phyloP scores from a whole-genome alignment of 1,140 invertebrate genomes.

The Ceratosolen fusciceps region DNA sequence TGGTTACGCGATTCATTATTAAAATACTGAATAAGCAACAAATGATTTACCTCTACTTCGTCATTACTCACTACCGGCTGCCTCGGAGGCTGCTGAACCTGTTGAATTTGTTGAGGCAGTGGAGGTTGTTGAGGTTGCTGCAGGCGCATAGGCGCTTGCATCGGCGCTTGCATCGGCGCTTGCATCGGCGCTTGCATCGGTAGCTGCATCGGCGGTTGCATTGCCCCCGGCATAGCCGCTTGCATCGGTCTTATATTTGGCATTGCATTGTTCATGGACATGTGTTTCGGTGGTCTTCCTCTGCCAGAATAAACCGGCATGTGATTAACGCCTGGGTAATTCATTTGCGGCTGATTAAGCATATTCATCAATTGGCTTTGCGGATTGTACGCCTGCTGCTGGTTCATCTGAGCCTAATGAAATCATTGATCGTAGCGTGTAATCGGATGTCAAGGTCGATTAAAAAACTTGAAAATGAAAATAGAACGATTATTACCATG shows the following conservation, averaged over 20 bases:
- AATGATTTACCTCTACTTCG: slow-evolving; percentile 32
- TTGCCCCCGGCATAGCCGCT: neutral
- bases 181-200: slow-evolving; percentile 15
- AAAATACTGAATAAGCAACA: neutral
- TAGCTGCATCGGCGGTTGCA: neutral
- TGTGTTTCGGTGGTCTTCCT: slow-evolving; percentile 45
- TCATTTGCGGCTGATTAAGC: slow-evolving; percentile 35
- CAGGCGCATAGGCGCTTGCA: neutral
- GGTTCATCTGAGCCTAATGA: slow-evolving; percentile 6
- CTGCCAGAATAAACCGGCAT: slow-evolving; percentile 47
- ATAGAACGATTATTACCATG: too few relatives aligned
- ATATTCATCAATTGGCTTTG: slow-evolving; percentile 38
- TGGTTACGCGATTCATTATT: too few relatives aligned
- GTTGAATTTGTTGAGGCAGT: neutral
- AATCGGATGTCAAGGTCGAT: too few relatives aligned
- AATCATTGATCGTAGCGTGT: too few relatives aligned
- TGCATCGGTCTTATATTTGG: slow-evolving; percentile 21
- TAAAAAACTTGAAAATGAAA: too few relatives aligned
- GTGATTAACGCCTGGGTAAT: slow-evolving; percentile 40
- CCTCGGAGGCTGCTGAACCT: slow-evolving; percentile 5
- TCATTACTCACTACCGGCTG: slow-evolving; percentile 9
- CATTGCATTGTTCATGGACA: slow-evolving; percentile 39
- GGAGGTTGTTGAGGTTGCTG: neutral
- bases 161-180: slow-evolving; percentile 6
- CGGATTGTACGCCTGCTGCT: slow-evolving; percentile 16